Base-by-base conservation (phyloP, 2,888 invertebrate genomes). In the Limnephilus marmoratus region DNA sequence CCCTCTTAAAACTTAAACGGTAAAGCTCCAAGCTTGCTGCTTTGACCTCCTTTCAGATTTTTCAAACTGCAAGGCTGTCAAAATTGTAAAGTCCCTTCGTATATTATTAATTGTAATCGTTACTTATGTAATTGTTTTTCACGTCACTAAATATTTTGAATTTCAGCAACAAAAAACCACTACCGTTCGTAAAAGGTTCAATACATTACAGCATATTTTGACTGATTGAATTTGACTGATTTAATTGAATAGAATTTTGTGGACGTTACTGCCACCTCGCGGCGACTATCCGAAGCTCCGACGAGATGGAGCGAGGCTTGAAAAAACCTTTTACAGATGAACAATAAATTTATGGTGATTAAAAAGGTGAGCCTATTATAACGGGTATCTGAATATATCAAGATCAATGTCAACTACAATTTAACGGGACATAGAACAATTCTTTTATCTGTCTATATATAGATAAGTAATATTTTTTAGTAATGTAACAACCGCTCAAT, bases 201-300 rank as follows among this genome's bases (percentile, higher is more conserved):
- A 53, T 3, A 53, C 18, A 53, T 24, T 68, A 4, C 53, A 37
- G 18, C 53, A 31, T 31, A 31, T 31, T 31, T 31, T 31, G 31
- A 31, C 31, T 31, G 31, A 31, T 31, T 31, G 31, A 31, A 31
- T 31, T 31, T 31, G 31, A 31, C 31, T 31, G 31, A 31, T 31
- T 31, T 31, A 31, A 31, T 31, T 31, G 31, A 31, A 31, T 31
- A 1, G 1, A 31, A 31, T 68, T n/a, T 68, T 11, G 37, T 83
- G 83, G 37, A 83, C 37, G 37, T 41, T 83, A 83, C 34, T 34
- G 83, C 83, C 83, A 83, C n/a, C 83, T 83, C 5, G 83, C 83
- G 83, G 83, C 11, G 24, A 41, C 83, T n/a, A 9, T 9, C 34
- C 34, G 11, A 83, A 83, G 37, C 34, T 37, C 37, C 37, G 37